Conservation (phyloP, 1,140 invertebrate species). For the Monomorium pharaonis region DNA sequence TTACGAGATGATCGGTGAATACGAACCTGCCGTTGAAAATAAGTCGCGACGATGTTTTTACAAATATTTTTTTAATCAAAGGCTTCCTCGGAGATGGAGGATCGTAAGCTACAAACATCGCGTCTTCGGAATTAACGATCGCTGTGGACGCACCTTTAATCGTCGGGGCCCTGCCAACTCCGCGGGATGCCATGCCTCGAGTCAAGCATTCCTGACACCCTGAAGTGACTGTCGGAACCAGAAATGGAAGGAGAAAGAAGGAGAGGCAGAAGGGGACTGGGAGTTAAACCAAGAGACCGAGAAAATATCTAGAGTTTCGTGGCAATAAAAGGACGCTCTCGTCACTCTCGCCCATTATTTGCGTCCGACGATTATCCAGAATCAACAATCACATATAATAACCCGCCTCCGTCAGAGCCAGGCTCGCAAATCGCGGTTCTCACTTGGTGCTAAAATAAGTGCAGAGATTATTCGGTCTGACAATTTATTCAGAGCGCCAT, state of each 20-base stretch:
- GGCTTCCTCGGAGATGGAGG: not conserved
- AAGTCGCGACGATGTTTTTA: not conserved
- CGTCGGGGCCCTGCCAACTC: conserved; percentile 70
- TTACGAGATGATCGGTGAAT: not conserved
- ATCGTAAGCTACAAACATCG: not conserved
- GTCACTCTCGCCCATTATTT: conserved; percentile 5
- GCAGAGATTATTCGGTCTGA: not conserved
- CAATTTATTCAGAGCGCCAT: not conserved
- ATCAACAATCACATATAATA: conserved; percentile 43
- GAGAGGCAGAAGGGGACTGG: conserved; percentile 32
- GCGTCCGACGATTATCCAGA: conserved; percentile 39
- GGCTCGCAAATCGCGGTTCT: not conserved
- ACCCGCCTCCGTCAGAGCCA: conserved; percentile 12
- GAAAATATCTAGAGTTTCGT: conserved; percentile 66
- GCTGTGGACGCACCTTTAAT: conserved; percentile 70
- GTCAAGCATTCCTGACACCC: conserved; percentile 74
- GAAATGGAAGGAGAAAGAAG: conserved; percentile 69
- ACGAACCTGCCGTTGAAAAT: not conserved
- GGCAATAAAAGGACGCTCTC: conserved; percentile 50
- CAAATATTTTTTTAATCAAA: not conserved
- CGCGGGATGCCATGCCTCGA: conserved; percentile 72
- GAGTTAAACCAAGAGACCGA: conserved; percentile 61
- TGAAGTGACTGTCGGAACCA: conserved; percentile 75
- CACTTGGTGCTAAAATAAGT: conserved; percentile 7
- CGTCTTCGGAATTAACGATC: conserved; percentile 36